Evolutionary conservation across 2,888 invertebrate species (phyloP).

Genomic region (Scrobipalpa costella): DNA sequence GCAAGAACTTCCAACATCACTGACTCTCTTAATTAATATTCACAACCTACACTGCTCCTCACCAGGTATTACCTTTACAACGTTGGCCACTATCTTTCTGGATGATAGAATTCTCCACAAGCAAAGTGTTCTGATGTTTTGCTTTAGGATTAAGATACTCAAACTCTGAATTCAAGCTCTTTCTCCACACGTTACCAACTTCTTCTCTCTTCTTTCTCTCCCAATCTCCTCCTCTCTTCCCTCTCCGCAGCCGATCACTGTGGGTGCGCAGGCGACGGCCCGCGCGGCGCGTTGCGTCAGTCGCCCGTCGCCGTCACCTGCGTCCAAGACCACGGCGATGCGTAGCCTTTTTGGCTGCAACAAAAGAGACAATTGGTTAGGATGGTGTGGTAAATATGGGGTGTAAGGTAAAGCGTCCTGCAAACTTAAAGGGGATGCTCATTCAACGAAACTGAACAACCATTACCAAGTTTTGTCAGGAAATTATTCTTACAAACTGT

Average conservation of each 20-base stretch:
- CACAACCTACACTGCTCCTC: neutral
- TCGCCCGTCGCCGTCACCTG: slow-evolving; percentile 83
- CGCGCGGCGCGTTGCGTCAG: slow-evolving; percentile 83
- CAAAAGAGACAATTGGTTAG: slow-evolving; percentile 42
- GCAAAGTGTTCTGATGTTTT: neutral
- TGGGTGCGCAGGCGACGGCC: slow-evolving; percentile 71
- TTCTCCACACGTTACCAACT: neutral
- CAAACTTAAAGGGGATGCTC: too few relatives aligned
- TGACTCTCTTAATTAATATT: slow-evolving; percentile 3
- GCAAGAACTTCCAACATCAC: neutral
- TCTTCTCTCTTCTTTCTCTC: neutral
- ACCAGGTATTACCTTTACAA: neutral
- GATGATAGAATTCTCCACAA: neutral
- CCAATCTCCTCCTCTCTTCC: neutral
- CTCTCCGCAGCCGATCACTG: slow-evolving; percentile 47
- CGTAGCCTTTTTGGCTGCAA: slow-evolving; percentile 83
- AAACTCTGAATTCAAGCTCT: neutral
- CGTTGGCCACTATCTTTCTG: neutral
- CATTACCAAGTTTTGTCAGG: too few relatives aligned
- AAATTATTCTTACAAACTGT: too few relatives aligned
- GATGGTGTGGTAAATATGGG: neutral
- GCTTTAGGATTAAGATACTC: neutral
- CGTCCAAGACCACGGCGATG: slow-evolving; percentile 84
- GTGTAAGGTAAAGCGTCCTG: too few relatives aligned
- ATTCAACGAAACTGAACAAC: too few relatives aligned